Evolutionary conservation across 2,797 vertebrate genomes (phyloP).

Genomic region (Hoplostethus atlanticus): DNA sequence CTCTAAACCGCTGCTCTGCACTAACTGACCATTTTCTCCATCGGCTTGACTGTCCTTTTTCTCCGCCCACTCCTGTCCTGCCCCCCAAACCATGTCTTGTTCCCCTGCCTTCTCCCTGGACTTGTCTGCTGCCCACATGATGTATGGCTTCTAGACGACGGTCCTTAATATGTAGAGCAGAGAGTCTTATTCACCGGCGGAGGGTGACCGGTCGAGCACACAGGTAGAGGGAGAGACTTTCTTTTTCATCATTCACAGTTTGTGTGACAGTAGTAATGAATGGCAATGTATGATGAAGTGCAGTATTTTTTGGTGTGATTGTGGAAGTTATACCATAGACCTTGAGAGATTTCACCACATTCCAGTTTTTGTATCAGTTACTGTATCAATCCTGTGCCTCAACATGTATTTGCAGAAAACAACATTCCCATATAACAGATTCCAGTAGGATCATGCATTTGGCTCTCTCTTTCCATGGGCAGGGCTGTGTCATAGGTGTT

Average conservation of each 20-base stretch:
- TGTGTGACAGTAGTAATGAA: background rate
- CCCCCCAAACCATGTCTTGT: slow-evolving; percentile 21
- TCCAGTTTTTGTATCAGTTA: background rate
- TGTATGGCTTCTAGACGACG: slow-evolving; percentile 87
- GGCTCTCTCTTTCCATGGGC: background rate
- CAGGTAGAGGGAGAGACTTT: slow-evolving; percentile 73
- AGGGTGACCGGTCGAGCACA: slow-evolving; percentile 90
- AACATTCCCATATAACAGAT: background rate
- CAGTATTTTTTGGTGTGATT: background rate
- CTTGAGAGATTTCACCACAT: background rate
- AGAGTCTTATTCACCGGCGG: slow-evolving; percentile 95
- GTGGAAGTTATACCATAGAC: background rate
- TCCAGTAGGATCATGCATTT: background rate
- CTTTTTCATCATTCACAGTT: background rate
- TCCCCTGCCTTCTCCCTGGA: slow-evolving; percentile 65
- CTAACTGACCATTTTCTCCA: slow-evolving; percentile 80
- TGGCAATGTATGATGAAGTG: background rate
- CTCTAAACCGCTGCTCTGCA: slow-evolving; percentile 63
- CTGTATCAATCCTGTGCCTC: background rate
- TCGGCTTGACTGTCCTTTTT: slow-evolving; percentile 53
- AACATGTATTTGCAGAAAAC: background rate
- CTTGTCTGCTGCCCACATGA: slow-evolving; percentile 75
- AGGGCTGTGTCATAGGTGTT: background rate
- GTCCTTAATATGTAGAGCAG: slow-evolving; percentile 94
- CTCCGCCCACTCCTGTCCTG: slow-evolving; percentile 5